phyloP scores from a whole-genome alignment of 2,888 invertebrate genomes.

The Drosophila merina region DNA sequence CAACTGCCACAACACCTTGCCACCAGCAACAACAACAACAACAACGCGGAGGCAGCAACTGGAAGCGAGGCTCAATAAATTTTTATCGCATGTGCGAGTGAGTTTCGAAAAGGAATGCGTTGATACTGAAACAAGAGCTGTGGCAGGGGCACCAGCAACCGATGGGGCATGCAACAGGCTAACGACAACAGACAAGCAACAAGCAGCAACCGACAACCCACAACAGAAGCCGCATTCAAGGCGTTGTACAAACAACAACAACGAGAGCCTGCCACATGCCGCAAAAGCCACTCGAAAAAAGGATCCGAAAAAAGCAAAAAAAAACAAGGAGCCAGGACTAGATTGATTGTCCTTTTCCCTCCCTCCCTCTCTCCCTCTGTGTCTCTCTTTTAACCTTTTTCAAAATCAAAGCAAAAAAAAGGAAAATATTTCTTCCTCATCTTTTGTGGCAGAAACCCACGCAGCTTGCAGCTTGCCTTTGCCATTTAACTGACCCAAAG shows the following conservation, averaged over 20 bases:
- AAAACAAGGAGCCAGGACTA: conserved; percentile 3
- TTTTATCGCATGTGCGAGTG: conserved; percentile 60
- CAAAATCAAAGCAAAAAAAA: no score
- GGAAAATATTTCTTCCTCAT: no score
- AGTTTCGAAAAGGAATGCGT: conserved; percentile 68
- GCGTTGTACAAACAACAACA: conserved; percentile 66
- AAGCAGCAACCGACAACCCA: conserved; percentile 36
- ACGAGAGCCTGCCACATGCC: conserved; percentile 7
- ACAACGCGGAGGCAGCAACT: conserved; percentile 25
- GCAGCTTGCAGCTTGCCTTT: conserved; percentile 9
- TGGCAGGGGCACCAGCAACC: no score
- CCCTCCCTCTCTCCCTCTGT: no score
- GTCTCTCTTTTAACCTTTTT: no score
- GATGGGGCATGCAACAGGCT: conserved; percentile 40
- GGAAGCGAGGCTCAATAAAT: conserved; percentile 65
- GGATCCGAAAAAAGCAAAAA: not conserved
- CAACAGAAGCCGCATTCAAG: conserved; percentile 68
- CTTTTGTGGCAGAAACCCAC: no score
- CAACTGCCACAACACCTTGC: conserved; percentile 49
- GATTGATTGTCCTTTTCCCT: no score
- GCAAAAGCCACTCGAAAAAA: conserved; percentile 26
- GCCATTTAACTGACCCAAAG: conserved; percentile 56
- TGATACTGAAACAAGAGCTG: conserved; percentile 69
- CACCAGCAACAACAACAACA: conserved; percentile 66
- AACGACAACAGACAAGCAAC: conserved; percentile 45